Percentiles rank a stretch among this genome's conserved stretches.
These are phyloP conservation scores for Sander lucioperca DNA, from an alignment of 2,113 vertebrate genomes.

Conservation along the genomic window DNA sequence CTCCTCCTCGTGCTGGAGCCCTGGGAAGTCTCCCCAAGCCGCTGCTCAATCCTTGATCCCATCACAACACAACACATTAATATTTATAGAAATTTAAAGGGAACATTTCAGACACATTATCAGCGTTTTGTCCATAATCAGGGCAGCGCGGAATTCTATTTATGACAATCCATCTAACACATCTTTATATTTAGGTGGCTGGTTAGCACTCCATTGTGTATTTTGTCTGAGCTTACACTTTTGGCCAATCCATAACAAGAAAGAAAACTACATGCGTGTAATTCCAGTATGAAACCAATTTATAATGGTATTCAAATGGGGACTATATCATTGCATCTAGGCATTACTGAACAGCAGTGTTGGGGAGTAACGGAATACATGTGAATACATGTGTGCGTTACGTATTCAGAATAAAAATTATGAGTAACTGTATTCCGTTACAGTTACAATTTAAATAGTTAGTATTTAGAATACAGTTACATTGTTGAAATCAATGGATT, in stretches of 20 bases:
- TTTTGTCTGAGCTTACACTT: background rate
- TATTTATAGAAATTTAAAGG: constrained; percentile 74
- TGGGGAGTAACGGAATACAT: no score
- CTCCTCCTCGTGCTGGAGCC: constrained; percentile 34
- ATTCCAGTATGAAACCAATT: background rate
- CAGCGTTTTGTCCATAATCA: constrained; percentile 45
- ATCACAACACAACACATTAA: constrained; percentile 72
- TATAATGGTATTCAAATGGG: constrained; percentile 1
- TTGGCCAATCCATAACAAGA: background rate
- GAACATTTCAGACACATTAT: constrained; percentile 64
- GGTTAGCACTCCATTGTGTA: background rate
- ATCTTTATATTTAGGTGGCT: constrained; percentile 4
- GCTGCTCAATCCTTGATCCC: constrained; percentile 43
- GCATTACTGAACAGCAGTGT: background rate
- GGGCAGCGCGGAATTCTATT: background rate
- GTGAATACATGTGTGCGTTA: no score
- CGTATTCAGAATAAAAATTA: no score
- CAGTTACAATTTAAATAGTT: no score
- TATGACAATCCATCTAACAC: background rate
- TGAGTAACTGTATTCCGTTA: no score
- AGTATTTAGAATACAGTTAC: no score
- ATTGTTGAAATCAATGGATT: no score
- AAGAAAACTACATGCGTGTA: constrained; percentile 1
- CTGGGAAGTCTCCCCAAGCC: constrained; percentile 44
- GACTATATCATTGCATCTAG: background rate